Evolutionary conservation across 2,797 vertebrate species (phyloP).

Genomic region (Falco concolor): DNA sequence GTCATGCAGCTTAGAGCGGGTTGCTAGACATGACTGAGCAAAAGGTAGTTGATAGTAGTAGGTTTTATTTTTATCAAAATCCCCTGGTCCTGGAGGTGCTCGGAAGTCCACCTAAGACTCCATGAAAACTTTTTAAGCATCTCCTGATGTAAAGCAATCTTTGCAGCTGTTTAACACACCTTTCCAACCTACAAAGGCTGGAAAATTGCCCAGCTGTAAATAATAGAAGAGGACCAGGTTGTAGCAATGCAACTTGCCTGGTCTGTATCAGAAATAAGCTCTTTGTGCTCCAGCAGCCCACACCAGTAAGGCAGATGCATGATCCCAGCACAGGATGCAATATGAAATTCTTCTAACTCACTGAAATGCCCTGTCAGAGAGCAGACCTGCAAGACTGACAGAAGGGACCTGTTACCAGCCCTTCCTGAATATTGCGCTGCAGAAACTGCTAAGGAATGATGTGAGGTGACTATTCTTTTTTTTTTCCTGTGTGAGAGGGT

Average conservation of each 20-base stretch:
- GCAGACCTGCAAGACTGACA: background rate
- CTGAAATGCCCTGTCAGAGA: background rate
- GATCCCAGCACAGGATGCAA: background rate
- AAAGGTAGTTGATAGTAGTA: background rate
- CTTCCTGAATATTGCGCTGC: background rate
- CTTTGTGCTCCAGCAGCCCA: background rate
- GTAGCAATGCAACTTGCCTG: background rate
- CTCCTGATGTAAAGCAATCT: background rate
- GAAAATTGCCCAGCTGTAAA: background rate
- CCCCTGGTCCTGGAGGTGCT: background rate
- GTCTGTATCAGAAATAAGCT: background rate
- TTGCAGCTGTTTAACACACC: background rate
- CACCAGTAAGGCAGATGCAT: background rate
- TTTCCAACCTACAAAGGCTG: background rate
- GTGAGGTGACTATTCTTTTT: background rate
- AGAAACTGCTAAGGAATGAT: background rate
- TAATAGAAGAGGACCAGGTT: background rate
- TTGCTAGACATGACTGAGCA: background rate
- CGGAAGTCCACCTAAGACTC: background rate
- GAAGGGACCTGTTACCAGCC: background rate
- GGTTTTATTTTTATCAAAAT: background rate
- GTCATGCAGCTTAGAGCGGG: background rate
- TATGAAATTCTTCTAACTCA: background rate
- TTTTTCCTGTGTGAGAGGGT: background rate
- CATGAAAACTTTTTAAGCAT: background rate